Base-by-base conservation (phyloP, 2,113 vertebrate species). In the Phaetusa simplex region DNA sequence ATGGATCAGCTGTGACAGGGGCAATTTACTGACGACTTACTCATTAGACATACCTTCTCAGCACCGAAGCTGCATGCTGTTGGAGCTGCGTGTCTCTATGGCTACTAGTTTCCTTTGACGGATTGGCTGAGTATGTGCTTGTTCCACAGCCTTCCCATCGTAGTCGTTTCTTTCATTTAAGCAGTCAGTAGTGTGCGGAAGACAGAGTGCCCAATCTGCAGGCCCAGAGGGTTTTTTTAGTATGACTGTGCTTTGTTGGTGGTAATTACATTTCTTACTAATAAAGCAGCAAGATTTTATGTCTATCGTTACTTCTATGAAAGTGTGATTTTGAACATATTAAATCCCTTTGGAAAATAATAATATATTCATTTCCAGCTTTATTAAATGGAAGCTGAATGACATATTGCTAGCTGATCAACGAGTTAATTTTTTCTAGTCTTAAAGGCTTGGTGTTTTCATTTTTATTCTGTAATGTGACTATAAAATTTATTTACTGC, bases 201-300 rank as follows among this genome's bases (percentile, higher is more conserved):
- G 84, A 73, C 43, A 59, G 83, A 50, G 6, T 8, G 40, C 36
- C 14, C 82, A 77, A 43, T 38, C 90, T 53, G 27, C 58, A 76
- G 71, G 45, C 34, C 56, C 59, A 66, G 30, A 43, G 27, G 6
- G 4, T 53, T 42, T 30, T 82, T 83, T 90, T 74, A 42, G 22
- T 17, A 62, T 67, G 38, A 32, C 64, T 92, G 43, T 47, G 62
- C 20, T 58, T 86, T 85, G 55, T 65, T 84, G 17, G n/a, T 86
- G 65, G 30, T 50, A 86, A 76, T 71, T 93, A 32, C 52, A 91
- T 88, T 91, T 94, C 86, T 83, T 83, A 78, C 74, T 85, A 92
- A 67, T 71, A 83, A 36, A 40, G 6, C 84, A 88, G 67, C 83
- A 85, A 62, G 24, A 80, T 49, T 87, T 95, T 69, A 67, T 71